phyloP scores from a whole-genome alignment of 2,888 invertebrate genomes.

The Cheiracanthium punctorium region DNA sequence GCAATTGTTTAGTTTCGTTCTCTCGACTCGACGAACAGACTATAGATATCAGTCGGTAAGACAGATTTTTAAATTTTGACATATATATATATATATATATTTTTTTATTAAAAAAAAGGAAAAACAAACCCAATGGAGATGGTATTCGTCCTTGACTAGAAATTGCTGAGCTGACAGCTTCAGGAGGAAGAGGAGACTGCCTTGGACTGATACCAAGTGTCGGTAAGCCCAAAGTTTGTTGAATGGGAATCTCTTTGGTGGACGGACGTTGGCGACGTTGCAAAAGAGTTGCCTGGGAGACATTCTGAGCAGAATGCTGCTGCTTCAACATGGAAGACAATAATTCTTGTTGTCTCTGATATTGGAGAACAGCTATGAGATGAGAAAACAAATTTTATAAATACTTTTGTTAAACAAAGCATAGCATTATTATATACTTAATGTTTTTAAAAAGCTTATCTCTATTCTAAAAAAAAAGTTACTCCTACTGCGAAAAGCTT shows the following conservation, averaged over 20 bases:
- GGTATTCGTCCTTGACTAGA: conserved; percentile 64
- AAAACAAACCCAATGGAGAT: conserved; percentile 58
- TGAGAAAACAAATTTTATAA: conserved; percentile 1
- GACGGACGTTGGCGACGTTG: conserved; percentile 54
- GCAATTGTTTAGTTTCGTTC: too few relatives aligned
- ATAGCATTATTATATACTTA: too few relatives aligned
- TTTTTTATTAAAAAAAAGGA: too few relatives aligned
- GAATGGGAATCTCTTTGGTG: conserved; percentile 61
- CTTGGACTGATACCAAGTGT: conserved; percentile 60
- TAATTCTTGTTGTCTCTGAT: conserved; percentile 49
- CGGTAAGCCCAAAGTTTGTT: conserved; percentile 59
- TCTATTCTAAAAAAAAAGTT: too few relatives aligned
- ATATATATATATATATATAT: too few relatives aligned
- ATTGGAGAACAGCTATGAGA: conserved; percentile 41
- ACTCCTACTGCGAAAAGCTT: too few relatives aligned
- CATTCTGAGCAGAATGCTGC: conserved; percentile 28
- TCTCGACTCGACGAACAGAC: too few relatives aligned
- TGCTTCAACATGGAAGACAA: conserved; percentile 60
- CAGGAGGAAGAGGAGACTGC: conserved; percentile 59
- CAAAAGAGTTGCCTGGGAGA: conserved; percentile 22
- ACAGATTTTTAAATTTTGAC: too few relatives aligned
- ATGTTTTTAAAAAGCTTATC: too few relatives aligned
- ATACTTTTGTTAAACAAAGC: neutral
- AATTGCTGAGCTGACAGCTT: conserved; percentile 39
- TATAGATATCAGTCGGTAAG: too few relatives aligned